A percentile compares a stretch with the other conserved stretches of the same genome.
Evolutionary conservation across 2,888 invertebrate genomes (phyloP).

Genomic region (Drosophila kambysellisi): DNA sequence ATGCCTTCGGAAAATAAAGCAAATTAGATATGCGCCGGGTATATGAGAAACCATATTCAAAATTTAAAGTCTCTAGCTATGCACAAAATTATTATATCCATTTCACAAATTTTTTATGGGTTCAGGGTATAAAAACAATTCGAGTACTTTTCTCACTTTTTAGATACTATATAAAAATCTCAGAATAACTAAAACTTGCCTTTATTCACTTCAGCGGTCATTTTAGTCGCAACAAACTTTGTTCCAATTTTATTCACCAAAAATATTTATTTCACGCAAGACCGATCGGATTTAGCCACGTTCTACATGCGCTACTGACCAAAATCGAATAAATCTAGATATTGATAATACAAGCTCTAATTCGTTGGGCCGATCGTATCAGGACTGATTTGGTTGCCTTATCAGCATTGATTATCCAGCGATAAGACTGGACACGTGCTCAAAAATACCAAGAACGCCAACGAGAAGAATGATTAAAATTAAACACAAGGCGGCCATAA

Average conservation of each 20-base stretch:
- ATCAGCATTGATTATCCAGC: slow-evolving; percentile 55
- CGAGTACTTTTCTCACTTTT: not conserved
- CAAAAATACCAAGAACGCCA: not conserved
- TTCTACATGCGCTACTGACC: slow-evolving; percentile 11
- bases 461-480: not conserved
- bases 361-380: slow-evolving; percentile 35
- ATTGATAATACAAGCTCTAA: not conserved
- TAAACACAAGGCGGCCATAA: not conserved
- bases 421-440: slow-evolving; percentile 35
- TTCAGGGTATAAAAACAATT: not conserved
- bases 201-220: slow-evolving; percentile 36
- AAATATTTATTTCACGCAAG: not conserved
- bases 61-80: not conserved
- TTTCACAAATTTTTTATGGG: too few species aligned
- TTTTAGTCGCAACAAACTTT: not conserved
- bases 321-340: slow-evolving; percentile 25
- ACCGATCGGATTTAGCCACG: slow-evolving; percentile 20
- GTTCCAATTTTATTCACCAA: not conserved
- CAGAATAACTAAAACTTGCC: slow-evolving; percentile 6
- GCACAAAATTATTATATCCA: too few species aligned
- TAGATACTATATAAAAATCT: not conserved
- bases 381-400: slow-evolving; percentile 37
- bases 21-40: not conserved
- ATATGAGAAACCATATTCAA: not conserved
- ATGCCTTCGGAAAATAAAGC: not conserved